These are phyloP conservation scores for Boleophthalmus pectinirostris DNA, from an alignment of 2,113 vertebrate species.

Conservation along the genomic window DNA sequence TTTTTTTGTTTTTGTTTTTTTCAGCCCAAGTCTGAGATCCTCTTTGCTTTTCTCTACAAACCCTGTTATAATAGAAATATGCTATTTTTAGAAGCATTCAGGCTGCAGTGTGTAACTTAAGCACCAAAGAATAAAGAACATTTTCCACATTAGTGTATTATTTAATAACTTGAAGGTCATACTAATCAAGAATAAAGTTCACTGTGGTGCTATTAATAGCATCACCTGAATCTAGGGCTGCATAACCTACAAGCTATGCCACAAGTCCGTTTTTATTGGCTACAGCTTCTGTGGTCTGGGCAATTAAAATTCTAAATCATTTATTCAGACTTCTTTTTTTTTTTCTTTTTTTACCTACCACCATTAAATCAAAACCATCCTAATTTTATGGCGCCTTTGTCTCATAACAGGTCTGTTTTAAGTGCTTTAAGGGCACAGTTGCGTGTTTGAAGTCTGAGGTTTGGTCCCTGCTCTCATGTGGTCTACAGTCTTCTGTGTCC, in stretches of 20 bases:
- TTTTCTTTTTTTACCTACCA: not conserved
- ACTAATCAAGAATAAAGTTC: conserved; percentile 1
- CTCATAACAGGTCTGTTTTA: not conserved
- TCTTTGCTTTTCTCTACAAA: not conserved
- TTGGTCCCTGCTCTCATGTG: not conserved
- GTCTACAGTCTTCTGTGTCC: not conserved
- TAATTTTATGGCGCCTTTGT: not conserved
- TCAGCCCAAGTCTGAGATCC: not conserved
- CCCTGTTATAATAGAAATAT: not conserved
- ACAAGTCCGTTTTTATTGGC: not conserved
- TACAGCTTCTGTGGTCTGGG: not conserved
- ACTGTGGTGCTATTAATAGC: conserved; percentile 29
- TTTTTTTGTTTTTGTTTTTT: not conserved
- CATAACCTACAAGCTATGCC: not conserved
- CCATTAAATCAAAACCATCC: not conserved
- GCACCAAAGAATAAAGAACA: not conserved
- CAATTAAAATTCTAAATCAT: not conserved
- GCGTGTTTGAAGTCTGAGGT: not conserved
- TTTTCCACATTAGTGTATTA: not conserved
- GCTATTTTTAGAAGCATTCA: conserved; percentile 9
- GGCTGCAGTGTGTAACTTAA: conserved; percentile 5
- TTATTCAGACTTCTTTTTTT: not conserved
- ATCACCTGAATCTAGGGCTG: conserved; percentile 27
- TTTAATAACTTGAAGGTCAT: conserved; percentile 3
- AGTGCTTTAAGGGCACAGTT: not conserved